phyloP scores from a whole-genome alignment of 2,888 invertebrate species.

The Pyrrhia umbra region DNA sequence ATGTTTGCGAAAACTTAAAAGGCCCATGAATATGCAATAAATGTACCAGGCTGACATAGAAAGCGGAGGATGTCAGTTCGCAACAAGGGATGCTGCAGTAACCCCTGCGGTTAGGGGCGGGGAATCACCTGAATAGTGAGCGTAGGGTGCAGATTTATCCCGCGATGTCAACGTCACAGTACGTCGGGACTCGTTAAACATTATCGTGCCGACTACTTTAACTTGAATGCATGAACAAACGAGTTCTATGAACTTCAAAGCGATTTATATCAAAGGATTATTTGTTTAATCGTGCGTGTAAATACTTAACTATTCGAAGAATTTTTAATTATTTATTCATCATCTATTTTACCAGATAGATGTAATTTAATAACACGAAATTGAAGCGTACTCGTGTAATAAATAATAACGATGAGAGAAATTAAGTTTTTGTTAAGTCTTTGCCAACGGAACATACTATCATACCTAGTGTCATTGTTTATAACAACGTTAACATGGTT shows the following conservation, averaged over 20 bases:
- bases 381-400: neutral
- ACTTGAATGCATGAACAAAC: conserved; percentile 20
- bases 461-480: too few species aligned
- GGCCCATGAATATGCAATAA: conserved; percentile 88
- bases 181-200: conserved; percentile 59
- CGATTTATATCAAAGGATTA: conserved; percentile 9
- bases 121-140: conserved; percentile 64
- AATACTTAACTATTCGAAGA: neutral
- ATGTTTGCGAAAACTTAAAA: conserved; percentile 80
- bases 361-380: neutral
- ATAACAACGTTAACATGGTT: neutral
- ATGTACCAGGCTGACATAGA: conserved; percentile 84
- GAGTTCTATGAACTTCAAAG: conserved; percentile 19
- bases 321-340: neutral
- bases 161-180: conserved; percentile 58
- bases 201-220: conserved; percentile 60
- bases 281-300: conserved; percentile 9
- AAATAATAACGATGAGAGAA: neutral
- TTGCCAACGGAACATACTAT: too few species aligned
- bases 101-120: conserved; percentile 81
- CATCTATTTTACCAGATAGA: neutral
- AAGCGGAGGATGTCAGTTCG: conserved; percentile 77
- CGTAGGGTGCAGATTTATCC: conserved; percentile 72
- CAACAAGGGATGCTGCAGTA: conserved; percentile 84
- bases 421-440: too few species aligned